A percentile compares a stretch with the other conserved stretches of the same genome.
phyloP scores from a whole-genome alignment of 64 coral and sea anemone genomes.

The Pocillopora damicornis region DNA sequence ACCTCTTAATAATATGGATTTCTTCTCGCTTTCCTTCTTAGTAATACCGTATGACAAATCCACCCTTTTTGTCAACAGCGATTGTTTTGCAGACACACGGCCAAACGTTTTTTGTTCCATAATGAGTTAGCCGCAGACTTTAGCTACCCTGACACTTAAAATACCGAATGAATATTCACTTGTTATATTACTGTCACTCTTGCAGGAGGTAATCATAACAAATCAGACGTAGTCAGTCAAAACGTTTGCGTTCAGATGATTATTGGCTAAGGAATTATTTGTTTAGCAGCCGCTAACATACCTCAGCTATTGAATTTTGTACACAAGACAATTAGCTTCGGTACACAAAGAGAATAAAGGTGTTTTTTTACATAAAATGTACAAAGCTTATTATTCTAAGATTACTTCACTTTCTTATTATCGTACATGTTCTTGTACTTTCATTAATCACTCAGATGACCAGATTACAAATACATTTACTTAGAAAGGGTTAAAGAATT shows the following conservation, averaged over 20 bases:
- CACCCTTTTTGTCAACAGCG: background rate
- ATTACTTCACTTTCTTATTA: background rate
- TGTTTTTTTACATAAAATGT: no score
- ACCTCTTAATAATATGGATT: background rate
- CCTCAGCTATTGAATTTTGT: constrained; percentile 3
- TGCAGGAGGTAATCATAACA: background rate
- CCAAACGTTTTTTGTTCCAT: background rate
- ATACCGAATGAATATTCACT: background rate
- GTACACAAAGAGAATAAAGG: background rate
- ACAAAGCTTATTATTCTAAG: background rate
- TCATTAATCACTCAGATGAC: background rate
- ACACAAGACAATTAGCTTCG: constrained; percentile 20
- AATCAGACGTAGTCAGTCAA: background rate
- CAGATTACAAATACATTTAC: background rate
- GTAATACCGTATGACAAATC: background rate
- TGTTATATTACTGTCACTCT: background rate
- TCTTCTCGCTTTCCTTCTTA: background rate
- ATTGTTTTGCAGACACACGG: constrained; percentile 4
- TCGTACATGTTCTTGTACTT: constrained; percentile 1
- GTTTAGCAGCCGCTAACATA: background rate
- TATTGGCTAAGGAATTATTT: background rate
- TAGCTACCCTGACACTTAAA: background rate
- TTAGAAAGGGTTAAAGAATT: background rate
- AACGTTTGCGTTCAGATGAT: background rate
- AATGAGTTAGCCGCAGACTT: background rate